Conservation (phyloP, 2,888 invertebrate genomes). For the Agrilus mali region DNA sequence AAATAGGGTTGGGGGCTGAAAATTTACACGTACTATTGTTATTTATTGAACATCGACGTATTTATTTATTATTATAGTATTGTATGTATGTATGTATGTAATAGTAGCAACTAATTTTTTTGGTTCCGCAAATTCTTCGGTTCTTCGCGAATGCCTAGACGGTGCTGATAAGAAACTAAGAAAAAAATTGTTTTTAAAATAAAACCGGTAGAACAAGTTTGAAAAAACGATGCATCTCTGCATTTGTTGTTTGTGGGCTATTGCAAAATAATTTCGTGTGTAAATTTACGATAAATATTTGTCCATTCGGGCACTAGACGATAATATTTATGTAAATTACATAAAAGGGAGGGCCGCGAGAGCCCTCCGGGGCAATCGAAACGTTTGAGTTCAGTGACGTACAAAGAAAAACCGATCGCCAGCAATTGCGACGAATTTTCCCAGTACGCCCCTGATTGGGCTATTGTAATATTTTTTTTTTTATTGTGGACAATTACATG, state of each 20-base stretch:
- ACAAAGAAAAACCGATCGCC: constrained; percentile 15
- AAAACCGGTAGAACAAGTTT: constrained; percentile 11
- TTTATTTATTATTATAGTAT: no score
- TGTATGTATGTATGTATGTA: no score
- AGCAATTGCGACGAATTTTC: constrained; percentile 8
- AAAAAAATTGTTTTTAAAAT: constrained; percentile 10
- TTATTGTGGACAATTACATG: constrained; percentile 13
- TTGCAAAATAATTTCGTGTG: constrained; percentile 34
- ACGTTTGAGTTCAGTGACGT: constrained; percentile 24
- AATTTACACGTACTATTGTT: no score
- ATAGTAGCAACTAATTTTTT: no score
- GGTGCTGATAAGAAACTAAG: neutral
- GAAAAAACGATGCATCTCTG: constrained; percentile 5
- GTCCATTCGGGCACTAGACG: constrained; percentile 37
- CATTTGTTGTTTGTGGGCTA: constrained; percentile 27
- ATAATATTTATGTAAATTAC: constrained; percentile 37
- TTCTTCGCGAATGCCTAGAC: no score
- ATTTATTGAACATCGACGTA: no score
- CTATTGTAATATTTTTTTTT: constrained; percentile 31
- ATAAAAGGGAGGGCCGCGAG: constrained; percentile 12
- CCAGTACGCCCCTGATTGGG: constrained; percentile 27
- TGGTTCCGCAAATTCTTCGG: no score
- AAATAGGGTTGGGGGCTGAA: no score
- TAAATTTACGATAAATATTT: constrained; percentile 38
- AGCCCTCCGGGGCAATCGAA: constrained; percentile 21